Conservation (phyloP, 2,113 vertebrate species). For the Ictalurus punctatus region DNA sequence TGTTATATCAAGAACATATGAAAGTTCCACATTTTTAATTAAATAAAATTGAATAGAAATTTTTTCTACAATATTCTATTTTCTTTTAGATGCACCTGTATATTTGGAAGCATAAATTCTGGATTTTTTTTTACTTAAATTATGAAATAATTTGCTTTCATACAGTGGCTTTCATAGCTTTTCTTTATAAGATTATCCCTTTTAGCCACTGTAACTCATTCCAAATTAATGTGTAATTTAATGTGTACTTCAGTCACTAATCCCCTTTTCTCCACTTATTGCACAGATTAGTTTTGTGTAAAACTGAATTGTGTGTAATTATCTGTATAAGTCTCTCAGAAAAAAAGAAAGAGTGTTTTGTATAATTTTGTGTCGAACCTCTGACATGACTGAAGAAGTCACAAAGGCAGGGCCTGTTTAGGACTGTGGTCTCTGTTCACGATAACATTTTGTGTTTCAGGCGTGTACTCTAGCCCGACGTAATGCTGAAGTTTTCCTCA, state of each 20-base stretch:
- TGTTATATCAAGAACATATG: no score
- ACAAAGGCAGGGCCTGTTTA: neutral
- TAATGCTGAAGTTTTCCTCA: constrained; percentile 96
- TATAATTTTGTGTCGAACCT: constrained; percentile 5
- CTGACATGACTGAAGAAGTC: neutral
- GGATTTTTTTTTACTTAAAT: neutral
- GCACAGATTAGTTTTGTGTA: neutral
- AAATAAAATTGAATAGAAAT: no score
- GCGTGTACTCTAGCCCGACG: constrained; percentile 93
- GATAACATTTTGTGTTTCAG: constrained; percentile 65
- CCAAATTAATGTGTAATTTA: neutral
- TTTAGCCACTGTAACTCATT: neutral
- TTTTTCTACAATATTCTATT: no score
- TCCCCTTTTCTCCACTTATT: neutral
- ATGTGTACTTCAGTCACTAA: neutral
- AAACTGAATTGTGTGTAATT: neutral
- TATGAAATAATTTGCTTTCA: neutral
- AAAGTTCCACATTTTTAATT: no score
- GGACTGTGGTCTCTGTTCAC: neutral
- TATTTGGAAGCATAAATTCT: neutral
- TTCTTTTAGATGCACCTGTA: no score
- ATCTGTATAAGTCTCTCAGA: neutral
- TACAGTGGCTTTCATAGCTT: neutral
- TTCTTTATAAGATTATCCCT: neutral
- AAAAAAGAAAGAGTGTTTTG: neutral